A percentile compares a stretch with the other conserved stretches of the same genome.
Conservation (phyloP, 2,888 invertebrate species). For the Blomia tropicalis region DNA sequence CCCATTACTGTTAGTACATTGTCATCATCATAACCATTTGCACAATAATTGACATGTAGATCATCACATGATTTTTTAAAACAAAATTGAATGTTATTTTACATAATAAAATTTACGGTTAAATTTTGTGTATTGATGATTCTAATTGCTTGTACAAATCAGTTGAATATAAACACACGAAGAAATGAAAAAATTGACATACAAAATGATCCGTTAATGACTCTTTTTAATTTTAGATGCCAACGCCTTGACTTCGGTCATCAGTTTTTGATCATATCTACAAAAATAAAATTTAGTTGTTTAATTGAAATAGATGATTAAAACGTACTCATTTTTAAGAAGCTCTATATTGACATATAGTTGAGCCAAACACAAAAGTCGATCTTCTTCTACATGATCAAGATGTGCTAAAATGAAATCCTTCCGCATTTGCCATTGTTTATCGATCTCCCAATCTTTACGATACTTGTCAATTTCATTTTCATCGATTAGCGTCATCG, state of each 20-base stretch:
- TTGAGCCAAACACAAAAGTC: slow-evolving; percentile 1
- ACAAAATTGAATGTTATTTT: too few relatives aligned
- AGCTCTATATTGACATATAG: slow-evolving; percentile 11
- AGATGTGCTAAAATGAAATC: not conserved
- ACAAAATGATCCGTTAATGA: too few relatives aligned
- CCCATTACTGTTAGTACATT: too few relatives aligned
- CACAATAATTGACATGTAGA: too few relatives aligned
- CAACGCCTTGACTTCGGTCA: slow-evolving; percentile 9
- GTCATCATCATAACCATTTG: too few relatives aligned
- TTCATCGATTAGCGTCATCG: not conserved
- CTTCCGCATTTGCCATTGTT: slow-evolving; percentile 10
- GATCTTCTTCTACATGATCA: not conserved
- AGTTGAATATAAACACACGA: too few relatives aligned
- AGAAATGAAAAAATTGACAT: too few relatives aligned
- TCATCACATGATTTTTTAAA: too few relatives aligned
- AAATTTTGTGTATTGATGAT: too few relatives aligned
- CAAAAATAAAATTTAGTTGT: not conserved
- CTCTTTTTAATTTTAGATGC: not conserved
- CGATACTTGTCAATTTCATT: slow-evolving; percentile 8
- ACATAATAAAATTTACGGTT: too few relatives aligned
- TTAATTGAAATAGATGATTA: not conserved
- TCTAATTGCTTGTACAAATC: too few relatives aligned
- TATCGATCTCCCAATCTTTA: slow-evolving; percentile 7
- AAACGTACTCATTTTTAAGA: slow-evolving; percentile 11
- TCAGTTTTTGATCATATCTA: slow-evolving; percentile 5